Evolutionary conservation across 2,113 vertebrate species (phyloP), one percentile per base, ranked within the genome.

Genomic region (Anolis sagrei): DNA sequence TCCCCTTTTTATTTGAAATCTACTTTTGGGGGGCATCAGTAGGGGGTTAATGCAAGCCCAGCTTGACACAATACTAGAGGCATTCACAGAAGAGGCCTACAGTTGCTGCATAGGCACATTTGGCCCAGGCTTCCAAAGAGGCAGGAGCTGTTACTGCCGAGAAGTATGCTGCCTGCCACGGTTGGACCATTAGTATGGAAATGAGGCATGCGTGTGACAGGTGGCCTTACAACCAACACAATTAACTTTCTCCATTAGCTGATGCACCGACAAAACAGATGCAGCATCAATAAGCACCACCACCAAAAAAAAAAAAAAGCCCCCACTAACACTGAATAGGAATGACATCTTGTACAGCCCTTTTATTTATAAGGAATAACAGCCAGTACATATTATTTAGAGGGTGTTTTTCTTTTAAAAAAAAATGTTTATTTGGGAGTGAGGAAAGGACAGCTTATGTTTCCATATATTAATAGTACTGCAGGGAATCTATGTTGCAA

Each of bases 151-250:
- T 94, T 93, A 94, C 92, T 96, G 95, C 95, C 94, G 95, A 95
- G 93, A 95, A 96, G 96, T 94, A 90, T 95, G 93, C 96, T 96
- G 96, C 94, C 95, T 97, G 97, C 96, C 97, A 94, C 96, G 96
- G 97, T 97, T 95, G 95, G 95, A 95, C 97, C 96, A 97, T 98
- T 98, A 97, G 97, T 97, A 98, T 98, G 97, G 97, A 97, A 98
- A 98, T 98, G 96, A 98, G 97, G 97, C 97, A 97, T 97, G 97
- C 96, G 95, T 97, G 97, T 97, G 97, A 98, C 97, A 98, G 97
- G 97, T 98, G 97, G 97, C 97, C 97, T 97, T 97, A 97, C 97
- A 98, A 97, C 97, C 97, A 97, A 97, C 97, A 98, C 97, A 98
- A 97, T 98, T 97, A 98, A 97, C 97, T 98, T 97, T 96, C 97